Percentiles rank a stretch among this genome's conserved stretches.
These are phyloP conservation scores for Arbacia lixula DNA, from an alignment of 53 echinoderm and acorn worm species.

Conservation along the genomic window DNA sequence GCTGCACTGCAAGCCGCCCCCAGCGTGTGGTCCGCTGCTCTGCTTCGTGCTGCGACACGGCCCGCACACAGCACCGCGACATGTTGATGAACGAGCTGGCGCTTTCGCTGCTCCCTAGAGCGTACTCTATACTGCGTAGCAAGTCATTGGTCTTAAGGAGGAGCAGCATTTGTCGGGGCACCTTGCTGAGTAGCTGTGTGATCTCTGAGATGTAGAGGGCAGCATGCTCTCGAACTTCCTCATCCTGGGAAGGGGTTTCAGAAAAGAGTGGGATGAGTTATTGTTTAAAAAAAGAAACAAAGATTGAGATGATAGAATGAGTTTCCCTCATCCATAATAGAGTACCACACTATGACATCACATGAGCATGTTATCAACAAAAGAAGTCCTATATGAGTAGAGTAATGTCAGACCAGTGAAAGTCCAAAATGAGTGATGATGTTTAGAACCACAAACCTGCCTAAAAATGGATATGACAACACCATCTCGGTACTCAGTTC, in stretches of 20 bases:
- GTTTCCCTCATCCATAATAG: too few species aligned
- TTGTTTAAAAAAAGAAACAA: background rate
- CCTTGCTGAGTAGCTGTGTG: conserved; percentile 79
- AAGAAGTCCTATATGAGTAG: too few species aligned
- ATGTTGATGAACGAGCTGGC: conserved; percentile 99
- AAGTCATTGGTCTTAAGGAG: conserved; percentile 98
- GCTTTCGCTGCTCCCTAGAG: conserved; percentile 75
- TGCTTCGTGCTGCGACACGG: conserved; percentile 77
- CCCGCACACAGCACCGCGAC: conserved; percentile 93
- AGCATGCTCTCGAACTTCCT: conserved; percentile 73
- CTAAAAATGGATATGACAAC: too few species aligned
- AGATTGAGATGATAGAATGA: too few species aligned
- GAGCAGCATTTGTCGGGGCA: conserved; percentile 96
- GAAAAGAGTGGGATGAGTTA: background rate
- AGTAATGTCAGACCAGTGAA: too few species aligned
- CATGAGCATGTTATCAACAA: too few species aligned
- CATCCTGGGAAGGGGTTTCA: conserved; percentile 53
- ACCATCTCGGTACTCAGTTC: too few species aligned
- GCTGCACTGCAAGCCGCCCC: conserved; percentile 51
- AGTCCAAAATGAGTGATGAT: too few species aligned
- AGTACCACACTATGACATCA: too few species aligned
- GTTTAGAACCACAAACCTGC: too few species aligned
- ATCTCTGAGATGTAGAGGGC: conserved; percentile 90
- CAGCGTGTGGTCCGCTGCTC: conserved; percentile 45
- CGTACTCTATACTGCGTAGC: conserved; percentile 89